Evolutionary conservation across 2,113 vertebrate species (phyloP).

Genomic region (Hippocampus mohnikei): DNA sequence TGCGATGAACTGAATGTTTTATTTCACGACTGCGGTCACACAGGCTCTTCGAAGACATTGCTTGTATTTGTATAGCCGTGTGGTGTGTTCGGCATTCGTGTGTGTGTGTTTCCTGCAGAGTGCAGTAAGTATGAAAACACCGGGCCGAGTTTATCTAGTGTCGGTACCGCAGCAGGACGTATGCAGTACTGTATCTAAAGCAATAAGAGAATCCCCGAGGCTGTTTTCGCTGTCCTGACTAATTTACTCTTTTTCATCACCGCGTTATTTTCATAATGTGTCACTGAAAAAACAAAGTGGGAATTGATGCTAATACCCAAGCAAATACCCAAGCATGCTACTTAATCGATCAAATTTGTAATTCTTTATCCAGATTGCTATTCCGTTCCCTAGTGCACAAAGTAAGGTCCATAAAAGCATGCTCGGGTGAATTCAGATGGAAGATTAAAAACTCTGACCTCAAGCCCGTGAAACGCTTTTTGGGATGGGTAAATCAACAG

Average conservation of each 20-base stretch:
- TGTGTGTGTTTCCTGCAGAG: constrained; percentile 19
- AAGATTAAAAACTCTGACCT: not conserved
- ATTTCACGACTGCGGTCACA: constrained; percentile 31
- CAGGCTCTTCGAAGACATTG: not conserved
- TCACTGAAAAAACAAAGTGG: not conserved
- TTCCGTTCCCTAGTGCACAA: not conserved
- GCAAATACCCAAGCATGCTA: too few relatives aligned
- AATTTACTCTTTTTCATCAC: constrained; percentile 35
- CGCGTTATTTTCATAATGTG: constrained; percentile 26
- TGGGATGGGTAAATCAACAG: not conserved
- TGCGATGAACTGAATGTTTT: constrained; percentile 39
- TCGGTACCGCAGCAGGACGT: constrained; percentile 31
- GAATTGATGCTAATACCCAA: not conserved
- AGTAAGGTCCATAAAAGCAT: not conserved
- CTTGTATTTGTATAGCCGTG: not conserved
- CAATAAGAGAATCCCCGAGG: constrained; percentile 37
- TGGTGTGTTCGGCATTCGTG: not conserved
- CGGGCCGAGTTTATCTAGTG: constrained; percentile 39
- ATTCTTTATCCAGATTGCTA: not conserved
- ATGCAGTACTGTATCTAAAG: not conserved
- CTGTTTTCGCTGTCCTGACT: constrained; percentile 27
- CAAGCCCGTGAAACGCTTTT: not conserved
- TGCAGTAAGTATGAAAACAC: constrained; percentile 37
- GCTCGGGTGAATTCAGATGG: not conserved
- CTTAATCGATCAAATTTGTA: not conserved